Evolutionary conservation across 2,113 vertebrate species (phyloP).

Genomic region (Sinocyclocheilus anshuiensis): DNA sequence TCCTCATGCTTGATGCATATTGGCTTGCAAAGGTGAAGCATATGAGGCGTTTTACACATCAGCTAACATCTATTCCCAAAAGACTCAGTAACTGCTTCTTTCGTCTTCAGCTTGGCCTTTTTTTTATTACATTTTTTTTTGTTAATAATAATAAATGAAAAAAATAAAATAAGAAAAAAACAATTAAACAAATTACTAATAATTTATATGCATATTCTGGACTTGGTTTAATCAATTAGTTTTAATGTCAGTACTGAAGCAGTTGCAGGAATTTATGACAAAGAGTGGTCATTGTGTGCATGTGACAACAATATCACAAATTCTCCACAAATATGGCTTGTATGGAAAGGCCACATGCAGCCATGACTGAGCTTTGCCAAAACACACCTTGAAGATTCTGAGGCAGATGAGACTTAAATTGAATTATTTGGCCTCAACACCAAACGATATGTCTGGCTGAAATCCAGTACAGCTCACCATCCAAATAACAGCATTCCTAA

Average conservation of each 20-base stretch:
- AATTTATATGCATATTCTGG: not conserved
- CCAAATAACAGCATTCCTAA: too few species aligned
- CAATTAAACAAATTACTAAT: too few species aligned
- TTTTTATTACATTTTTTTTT: not conserved
- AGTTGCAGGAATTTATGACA: constrained; percentile 11
- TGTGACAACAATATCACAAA: too few species aligned
- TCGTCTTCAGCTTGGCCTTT: not conserved
- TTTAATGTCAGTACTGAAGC: too few species aligned
- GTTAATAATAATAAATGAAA: not conserved
- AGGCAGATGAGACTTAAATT: too few species aligned
- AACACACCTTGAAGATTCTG: too few species aligned
- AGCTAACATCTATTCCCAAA: not conserved
- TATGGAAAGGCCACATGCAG: too few species aligned
- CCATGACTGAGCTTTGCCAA: too few species aligned
- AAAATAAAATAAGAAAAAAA: not conserved
- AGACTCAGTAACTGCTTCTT: not conserved
- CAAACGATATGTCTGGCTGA: too few species aligned
- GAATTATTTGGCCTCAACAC: too few species aligned
- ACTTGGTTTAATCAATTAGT: not conserved
- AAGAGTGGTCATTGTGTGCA: constrained; percentile 34
- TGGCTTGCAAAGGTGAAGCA: constrained; percentile 25
- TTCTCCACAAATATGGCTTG: too few species aligned
- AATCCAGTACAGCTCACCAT: too few species aligned
- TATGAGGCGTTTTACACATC: constrained; percentile 3
- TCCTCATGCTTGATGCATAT: constrained; percentile 13